Percentiles rank a stretch among this genome's conserved stretches.
Evolutionary conservation across 1,140 invertebrate genomes (phyloP).

Genomic region (Penaeus vannamei): DNA sequence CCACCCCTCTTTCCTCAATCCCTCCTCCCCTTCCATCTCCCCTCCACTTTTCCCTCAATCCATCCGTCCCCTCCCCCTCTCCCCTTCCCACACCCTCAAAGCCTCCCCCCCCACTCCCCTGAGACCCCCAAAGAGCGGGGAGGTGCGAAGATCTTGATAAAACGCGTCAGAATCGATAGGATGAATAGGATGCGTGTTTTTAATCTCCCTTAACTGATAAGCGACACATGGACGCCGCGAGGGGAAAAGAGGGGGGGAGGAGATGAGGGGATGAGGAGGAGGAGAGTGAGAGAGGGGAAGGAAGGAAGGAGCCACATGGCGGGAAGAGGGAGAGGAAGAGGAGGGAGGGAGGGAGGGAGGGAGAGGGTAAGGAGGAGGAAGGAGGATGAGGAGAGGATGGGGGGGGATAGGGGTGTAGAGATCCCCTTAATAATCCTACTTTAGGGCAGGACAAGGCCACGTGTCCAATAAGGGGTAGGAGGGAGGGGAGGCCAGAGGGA

Average conservation of each 20-base stretch:
- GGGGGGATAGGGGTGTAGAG: too few relatives aligned
- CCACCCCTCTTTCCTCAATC: not conserved
- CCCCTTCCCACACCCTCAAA: not conserved
- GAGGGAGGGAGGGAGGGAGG: not conserved
- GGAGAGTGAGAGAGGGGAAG: not conserved
- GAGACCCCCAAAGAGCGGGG: not conserved
- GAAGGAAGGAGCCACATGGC: not conserved
- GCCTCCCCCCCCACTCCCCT: not conserved
- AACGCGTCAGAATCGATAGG: conserved; percentile 56
- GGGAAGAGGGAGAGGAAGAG: not conserved
- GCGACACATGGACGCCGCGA: not conserved
- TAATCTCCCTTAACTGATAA: conserved; percentile 58
- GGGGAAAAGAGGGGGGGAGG: not conserved
- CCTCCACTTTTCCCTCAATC: not conserved
- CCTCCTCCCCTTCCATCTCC: not conserved
- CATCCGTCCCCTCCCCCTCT: not conserved
- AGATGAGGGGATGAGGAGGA: not conserved
- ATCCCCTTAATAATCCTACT: too few relatives aligned
- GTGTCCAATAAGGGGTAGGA: too few relatives aligned
- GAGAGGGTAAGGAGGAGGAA: not conserved
- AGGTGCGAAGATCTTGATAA: conserved; percentile 64
- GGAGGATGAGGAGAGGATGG: not conserved
- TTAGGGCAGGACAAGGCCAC: too few relatives aligned
- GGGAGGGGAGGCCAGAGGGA: too few relatives aligned
- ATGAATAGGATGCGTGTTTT: conserved; percentile 49